Evolutionary conservation across 2,113 vertebrate species (phyloP), one percentile per base, ranked within the genome.

Genomic region (Heptranchias perlo): DNA sequence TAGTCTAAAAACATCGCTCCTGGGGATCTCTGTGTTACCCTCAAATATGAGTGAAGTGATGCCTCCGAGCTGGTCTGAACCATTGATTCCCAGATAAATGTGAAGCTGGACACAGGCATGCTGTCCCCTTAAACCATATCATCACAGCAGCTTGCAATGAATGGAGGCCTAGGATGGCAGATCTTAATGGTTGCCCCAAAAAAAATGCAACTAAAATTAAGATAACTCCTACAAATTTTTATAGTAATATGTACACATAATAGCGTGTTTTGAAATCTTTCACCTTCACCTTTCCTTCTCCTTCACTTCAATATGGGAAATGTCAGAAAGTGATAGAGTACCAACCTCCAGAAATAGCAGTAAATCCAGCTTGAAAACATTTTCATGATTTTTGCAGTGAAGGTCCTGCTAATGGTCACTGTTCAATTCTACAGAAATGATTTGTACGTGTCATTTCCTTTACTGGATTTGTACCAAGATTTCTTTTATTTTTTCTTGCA

Each of bases 401-500:
- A 87, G 47, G 49, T 52, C 84, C 23, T 58, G 2, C 28, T 89
- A 54, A 31, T 31, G 86, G 86, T 95, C 62, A 49, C 64, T 49
- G 23, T 95, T 47, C 64, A 49, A 44, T 95, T 49, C 62, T 13
- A 28, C 2, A 6, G 21, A 31, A 47, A 65, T 69, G 49, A 69
- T 67, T 65, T 94, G 49, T 64, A 16, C 1, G 31, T 73, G 44
- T 95, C 16, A 58, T 69, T 49, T 28, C 64, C 64, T 69, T 95
- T 95, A n/a, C 4, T 69, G 94, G 64, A 73, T 52, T 39, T 95
- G 28, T 73, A 69, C 23, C 94, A 73, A 52, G 4, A 52, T 62
- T n/a, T 94, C 39, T 47, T 4, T 92, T 92, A n/a, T 87, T 39
- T 69, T 95, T 95, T 49, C 65, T 95, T 95, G 23, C 65, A 95